Percentiles rank a stretch among this genome's conserved stretches.
Conservation (phyloP, 2,113 vertebrate species). For the Microcebus ravelobensis region DNA sequence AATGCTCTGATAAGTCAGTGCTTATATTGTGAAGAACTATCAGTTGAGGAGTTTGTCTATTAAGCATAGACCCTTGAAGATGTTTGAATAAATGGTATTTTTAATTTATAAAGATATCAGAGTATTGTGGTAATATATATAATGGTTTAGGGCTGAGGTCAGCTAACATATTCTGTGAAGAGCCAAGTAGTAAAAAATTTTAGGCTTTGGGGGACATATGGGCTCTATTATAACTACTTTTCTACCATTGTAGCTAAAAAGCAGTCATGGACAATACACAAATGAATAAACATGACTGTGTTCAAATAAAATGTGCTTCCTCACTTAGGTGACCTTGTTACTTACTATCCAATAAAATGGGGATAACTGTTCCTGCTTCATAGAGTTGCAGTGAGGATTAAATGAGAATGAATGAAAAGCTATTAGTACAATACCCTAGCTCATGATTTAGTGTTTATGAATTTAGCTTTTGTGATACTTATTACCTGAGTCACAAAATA, state of each 20-base stretch:
- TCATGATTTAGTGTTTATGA: not conserved
- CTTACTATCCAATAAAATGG: not conserved
- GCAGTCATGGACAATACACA: not conserved
- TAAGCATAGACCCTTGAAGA: not conserved
- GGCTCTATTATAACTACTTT: not conserved
- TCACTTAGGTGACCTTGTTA: not conserved
- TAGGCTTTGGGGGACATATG: not conserved
- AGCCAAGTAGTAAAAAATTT: not conserved
- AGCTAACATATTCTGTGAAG: constrained; percentile 6
- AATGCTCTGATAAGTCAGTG: not conserved
- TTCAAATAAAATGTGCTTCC: not conserved
- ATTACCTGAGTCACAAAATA: not conserved
- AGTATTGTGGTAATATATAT: not conserved
- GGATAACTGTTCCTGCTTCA: not conserved
- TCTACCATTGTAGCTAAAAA: not conserved
- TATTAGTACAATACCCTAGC: not conserved
- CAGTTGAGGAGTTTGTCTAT: not conserved
- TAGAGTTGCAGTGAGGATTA: not conserved
- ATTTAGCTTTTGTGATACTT: not conserved
- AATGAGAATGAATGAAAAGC: not conserved
- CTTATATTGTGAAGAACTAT: not conserved
- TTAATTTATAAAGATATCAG: constrained; percentile 19
- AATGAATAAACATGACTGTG: not conserved
- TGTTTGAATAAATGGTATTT: not conserved
- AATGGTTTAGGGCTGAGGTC: not conserved